Percentiles rank a stretch among this genome's conserved stretches.
These are phyloP conservation scores for Buphagus erythrorhynchus DNA, from an alignment of 2,797 vertebrate species.

Conservation along the genomic window DNA sequence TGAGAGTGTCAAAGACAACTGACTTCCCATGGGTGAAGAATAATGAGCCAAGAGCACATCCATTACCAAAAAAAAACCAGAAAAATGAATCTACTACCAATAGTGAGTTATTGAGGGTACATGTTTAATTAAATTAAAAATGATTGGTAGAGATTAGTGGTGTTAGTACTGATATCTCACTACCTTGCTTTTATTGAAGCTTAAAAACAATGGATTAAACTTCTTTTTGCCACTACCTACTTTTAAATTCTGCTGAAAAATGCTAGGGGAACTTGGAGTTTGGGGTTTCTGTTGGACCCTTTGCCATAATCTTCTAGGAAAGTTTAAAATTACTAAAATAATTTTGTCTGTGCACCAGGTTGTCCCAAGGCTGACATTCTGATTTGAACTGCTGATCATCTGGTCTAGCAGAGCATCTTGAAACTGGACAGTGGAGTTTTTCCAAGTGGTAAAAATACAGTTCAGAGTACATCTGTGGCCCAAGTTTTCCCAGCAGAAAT, in stretches of 20 bases:
- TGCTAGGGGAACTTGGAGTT: not conserved
- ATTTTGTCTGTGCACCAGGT: not conserved
- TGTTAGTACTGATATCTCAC: not conserved
- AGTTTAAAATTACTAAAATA: not conserved
- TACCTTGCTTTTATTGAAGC: not conserved
- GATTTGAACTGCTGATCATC: not conserved
- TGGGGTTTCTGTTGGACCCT: not conserved
- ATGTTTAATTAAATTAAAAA: not conserved
- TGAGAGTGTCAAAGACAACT: not conserved
- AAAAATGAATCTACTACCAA: not conserved
- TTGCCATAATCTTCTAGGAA: not conserved
- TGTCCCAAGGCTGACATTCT: not conserved
- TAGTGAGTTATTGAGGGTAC: not conserved
- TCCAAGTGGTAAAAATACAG: not conserved
- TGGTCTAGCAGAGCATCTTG: not conserved
- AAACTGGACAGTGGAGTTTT: not conserved
- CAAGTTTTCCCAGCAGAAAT: not conserved
- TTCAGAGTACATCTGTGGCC: not conserved
- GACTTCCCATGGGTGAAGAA: not conserved
- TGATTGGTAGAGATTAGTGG: not conserved
- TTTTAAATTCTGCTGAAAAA: not conserved
- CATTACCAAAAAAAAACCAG: not conserved
- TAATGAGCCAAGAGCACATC: not conserved
- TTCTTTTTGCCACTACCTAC: not conserved
- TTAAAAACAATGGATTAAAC: not conserved